These are phyloP conservation scores for Ceratosolen solmsi DNA, from an alignment of 1,140 invertebrate genomes.

Conservation along the genomic window DNA sequence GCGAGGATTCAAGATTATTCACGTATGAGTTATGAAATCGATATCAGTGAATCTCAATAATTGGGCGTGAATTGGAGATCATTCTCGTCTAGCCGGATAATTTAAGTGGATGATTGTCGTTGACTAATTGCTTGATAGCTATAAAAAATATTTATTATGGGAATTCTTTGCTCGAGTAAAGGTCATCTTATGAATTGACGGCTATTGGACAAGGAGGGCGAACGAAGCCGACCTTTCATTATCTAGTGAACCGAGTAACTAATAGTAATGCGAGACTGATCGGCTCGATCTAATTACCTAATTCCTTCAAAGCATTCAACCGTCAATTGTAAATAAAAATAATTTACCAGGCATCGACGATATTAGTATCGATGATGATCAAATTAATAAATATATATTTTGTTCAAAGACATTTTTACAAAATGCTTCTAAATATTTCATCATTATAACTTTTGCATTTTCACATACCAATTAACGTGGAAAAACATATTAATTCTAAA, in stretches of 20 bases:
- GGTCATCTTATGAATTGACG: not conserved
- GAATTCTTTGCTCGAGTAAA: not conserved
- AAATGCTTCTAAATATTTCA: too few species aligned
- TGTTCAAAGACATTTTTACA: too few species aligned
- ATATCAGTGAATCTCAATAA: too few species aligned
- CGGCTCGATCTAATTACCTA: not conserved
- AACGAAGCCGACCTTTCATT: not conserved
- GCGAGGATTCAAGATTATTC: not conserved
- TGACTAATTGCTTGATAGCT: not conserved
- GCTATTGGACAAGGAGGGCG: not conserved
- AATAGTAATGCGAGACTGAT: not conserved
- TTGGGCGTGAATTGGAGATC: too few species aligned
- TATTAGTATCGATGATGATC: not conserved
- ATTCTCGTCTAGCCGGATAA: too few species aligned
- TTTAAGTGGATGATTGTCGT: not conserved
- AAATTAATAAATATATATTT: too few species aligned
- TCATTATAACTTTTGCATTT: too few species aligned
- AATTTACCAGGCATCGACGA: not conserved
- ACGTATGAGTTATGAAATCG: not conserved
- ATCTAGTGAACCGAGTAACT: not conserved
- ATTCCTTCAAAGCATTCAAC: not conserved
- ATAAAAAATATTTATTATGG: not conserved
- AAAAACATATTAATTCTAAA: too few species aligned
- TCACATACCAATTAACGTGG: too few species aligned
- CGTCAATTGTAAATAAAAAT: not conserved